Conservation (phyloP, 2,113 vertebrate species). For the Mastomys coucha region DNA sequence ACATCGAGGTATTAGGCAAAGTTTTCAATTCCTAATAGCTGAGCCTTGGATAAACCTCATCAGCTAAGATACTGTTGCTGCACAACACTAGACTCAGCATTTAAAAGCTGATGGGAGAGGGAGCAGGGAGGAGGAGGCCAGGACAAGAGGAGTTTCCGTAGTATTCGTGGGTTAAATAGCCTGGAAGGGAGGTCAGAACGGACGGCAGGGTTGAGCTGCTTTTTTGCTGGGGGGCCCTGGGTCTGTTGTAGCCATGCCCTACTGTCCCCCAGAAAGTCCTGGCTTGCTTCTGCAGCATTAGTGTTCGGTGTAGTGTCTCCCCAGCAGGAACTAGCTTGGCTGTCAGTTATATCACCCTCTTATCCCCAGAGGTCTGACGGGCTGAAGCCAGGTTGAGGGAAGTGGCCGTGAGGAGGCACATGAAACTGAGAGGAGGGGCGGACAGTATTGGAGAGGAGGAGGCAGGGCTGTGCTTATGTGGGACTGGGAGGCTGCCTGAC, state of each 20-base stretch:
- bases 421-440: too few relatives aligned
- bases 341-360: rapidly evolving
- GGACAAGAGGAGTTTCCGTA: not conserved
- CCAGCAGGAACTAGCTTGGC: not conserved
- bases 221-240: not conserved
- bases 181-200: not conserved
- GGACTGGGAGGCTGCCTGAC: not conserved
- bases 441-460: not conserved
- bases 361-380: not conserved
- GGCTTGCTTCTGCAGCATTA: not conserved
- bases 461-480: not conserved
- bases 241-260: not conserved
- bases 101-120: not conserved
- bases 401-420: not conserved
- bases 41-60: not conserved
- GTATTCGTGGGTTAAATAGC: too few relatives aligned
- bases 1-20: not conserved
- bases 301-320: rapidly evolving
- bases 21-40: not conserved
- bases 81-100: not conserved
- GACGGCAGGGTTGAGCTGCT: not conserved
- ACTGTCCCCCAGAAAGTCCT: not conserved
- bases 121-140: not conserved
- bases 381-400: not conserved
- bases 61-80: too few relatives aligned